phyloP scores from a whole-genome alignment of 2,888 invertebrate species.

The Kryphioiulus occultus region DNA sequence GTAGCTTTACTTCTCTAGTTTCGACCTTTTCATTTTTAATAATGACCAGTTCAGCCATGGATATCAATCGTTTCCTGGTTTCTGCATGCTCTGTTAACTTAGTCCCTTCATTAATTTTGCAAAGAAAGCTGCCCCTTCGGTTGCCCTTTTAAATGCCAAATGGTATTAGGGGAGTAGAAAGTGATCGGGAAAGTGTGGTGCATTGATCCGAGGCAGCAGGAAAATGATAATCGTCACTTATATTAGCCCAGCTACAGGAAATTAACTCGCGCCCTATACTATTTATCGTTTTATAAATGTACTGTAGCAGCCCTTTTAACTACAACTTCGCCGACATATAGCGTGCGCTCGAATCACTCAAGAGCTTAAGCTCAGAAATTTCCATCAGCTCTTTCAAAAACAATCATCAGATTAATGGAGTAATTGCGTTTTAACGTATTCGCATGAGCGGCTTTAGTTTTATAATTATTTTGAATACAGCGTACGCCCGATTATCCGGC shows the following conservation, averaged over 20 bases:
- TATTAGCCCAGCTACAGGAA: conserved; percentile 7
- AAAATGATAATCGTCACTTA: conserved; percentile 31
- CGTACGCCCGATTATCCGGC: not conserved
- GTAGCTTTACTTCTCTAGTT: not conserved
- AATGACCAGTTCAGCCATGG: not conserved
- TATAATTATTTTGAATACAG: not conserved
- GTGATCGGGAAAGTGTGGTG: conserved; percentile 9
- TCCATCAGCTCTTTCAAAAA: not conserved
- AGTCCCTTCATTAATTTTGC: not conserved
- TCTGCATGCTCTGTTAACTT: not conserved
- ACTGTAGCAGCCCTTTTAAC: not conserved
- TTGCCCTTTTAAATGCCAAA: conserved; percentile 18
- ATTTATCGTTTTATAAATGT: conserved; percentile 20
- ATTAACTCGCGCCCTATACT: conserved; percentile 20
- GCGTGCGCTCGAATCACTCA: not conserved
- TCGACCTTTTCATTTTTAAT: conserved; percentile 6
- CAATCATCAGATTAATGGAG: not conserved
- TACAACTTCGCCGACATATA: not conserved
- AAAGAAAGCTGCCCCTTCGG: not conserved
- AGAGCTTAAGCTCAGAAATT: not conserved
- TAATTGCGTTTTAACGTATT: not conserved
- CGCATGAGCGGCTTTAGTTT: not conserved
- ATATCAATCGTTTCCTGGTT: not conserved
- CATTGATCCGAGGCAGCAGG: not conserved
- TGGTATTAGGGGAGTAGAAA: not conserved